A percentile compares a stretch with the other conserved stretches of the same genome.
Evolutionary conservation across 2,888 invertebrate species (phyloP).

Genomic region (Sceliomorpha sp.): DNA sequence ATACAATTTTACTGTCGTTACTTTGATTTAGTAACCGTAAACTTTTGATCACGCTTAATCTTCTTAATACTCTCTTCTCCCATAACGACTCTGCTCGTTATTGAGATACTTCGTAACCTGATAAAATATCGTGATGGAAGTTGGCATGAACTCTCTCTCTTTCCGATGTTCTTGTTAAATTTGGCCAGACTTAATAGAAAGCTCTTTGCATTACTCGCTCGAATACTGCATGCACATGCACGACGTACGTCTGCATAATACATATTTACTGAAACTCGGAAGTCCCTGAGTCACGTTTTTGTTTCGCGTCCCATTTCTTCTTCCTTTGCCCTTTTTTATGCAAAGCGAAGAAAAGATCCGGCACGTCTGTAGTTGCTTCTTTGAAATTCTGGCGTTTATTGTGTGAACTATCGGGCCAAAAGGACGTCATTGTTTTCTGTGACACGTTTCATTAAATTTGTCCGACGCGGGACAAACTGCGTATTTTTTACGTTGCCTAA

Average conservation of each 20-base stretch:
- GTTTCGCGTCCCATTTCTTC: conserved; percentile 50
- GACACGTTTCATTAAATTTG: conserved; percentile 34
- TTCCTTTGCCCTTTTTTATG: conserved; percentile 26
- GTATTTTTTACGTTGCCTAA: too few species aligned
- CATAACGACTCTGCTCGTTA: too few species aligned
- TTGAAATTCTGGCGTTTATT: conserved; percentile 20
- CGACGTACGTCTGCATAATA: conserved; percentile 51
- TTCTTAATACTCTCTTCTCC: too few species aligned
- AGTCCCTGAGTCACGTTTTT: conserved; percentile 49
- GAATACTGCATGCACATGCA: conserved; percentile 40
- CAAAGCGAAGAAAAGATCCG: conserved; percentile 35
- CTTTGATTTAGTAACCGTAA: too few species aligned
- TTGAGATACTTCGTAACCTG: too few species aligned
- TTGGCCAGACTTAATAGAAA: conserved; percentile 21
- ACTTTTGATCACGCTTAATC: too few species aligned
- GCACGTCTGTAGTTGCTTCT: conserved; percentile 40
- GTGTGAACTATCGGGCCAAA: conserved; percentile 9
- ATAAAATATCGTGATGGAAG: too few species aligned
- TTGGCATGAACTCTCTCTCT: too few species aligned
- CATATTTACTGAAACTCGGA: conserved; percentile 36
- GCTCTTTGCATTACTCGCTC: conserved; percentile 39
- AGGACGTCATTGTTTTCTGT: conserved; percentile 30
- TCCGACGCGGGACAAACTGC: conserved; percentile 4
- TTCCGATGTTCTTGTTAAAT: too few species aligned
- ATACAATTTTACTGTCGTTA: too few species aligned